A percentile compares a stretch with the other conserved stretches of the same genome.
phyloP scores from a whole-genome alignment of 2,888 invertebrate genomes.

The Anarsia innoxiella region DNA sequence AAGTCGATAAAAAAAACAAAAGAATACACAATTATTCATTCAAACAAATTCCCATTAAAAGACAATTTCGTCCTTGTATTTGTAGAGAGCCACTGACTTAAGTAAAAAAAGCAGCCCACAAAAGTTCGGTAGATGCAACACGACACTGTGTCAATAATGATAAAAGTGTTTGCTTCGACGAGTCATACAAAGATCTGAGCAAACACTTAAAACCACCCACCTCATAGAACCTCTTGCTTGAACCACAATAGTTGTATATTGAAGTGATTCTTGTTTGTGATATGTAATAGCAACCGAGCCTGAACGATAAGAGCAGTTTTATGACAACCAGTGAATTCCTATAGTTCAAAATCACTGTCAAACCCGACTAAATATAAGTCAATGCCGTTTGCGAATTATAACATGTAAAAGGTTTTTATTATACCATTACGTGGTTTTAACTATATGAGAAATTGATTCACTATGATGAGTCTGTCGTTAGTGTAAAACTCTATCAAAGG shows the following conservation, averaged over 20 bases:
- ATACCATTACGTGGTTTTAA: too few relatives aligned
- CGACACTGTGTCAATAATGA: conserved; percentile 65
- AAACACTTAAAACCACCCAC: conserved; percentile 64
- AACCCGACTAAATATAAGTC: too few relatives aligned
- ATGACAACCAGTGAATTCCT: too few relatives aligned
- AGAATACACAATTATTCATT: conserved; percentile 12
- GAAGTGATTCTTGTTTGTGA: conserved; percentile 11
- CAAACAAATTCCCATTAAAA: conserved; percentile 27
- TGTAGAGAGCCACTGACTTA: conserved; percentile 35
- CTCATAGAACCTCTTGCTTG: conserved; percentile 32
- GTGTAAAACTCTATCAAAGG: too few relatives aligned
- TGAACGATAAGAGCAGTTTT: too few relatives aligned
- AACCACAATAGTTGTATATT: conserved; percentile 35
- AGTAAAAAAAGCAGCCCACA: conserved; percentile 45
- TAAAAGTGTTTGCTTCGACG: conserved; percentile 68
- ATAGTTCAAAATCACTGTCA: too few relatives aligned
- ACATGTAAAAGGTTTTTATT: too few relatives aligned
- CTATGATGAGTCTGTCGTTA: too few relatives aligned
- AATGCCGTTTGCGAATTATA: too few relatives aligned
- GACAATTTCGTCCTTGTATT: conserved; percentile 43
- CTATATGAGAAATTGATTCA: too few relatives aligned
- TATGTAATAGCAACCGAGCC: neutral
- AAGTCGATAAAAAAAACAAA: too few relatives aligned
- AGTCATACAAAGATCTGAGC: conserved; percentile 63
- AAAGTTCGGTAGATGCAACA: conserved; percentile 55